Evolutionary conservation across 2,888 invertebrate species (phyloP).

Genomic region (Thymelicus lineola): DNA sequence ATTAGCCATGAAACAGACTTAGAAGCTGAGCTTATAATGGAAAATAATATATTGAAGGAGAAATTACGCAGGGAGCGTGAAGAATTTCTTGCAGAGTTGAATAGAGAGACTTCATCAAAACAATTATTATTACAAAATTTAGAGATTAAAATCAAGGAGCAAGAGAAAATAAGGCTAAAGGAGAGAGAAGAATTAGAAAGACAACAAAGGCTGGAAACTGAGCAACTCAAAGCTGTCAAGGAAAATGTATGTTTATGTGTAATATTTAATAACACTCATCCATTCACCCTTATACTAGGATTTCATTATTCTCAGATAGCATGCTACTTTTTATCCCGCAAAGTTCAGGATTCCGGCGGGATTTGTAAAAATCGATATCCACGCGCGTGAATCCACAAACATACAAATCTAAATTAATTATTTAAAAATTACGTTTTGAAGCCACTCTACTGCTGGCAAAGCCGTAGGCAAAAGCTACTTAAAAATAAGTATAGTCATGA

Average conservation of each 20-base stretch:
- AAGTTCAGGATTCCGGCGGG: too few relatives aligned
- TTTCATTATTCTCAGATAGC: too few relatives aligned
- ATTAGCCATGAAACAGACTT: conserved; percentile 70
- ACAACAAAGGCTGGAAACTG: conserved; percentile 67
- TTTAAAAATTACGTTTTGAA: too few relatives aligned
- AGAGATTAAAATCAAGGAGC: conserved; percentile 75
- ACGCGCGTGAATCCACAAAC: too few relatives aligned
- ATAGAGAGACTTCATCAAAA: conserved; percentile 80
- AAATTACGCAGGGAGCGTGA: conserved; percentile 78
- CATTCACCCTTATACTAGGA: too few relatives aligned
- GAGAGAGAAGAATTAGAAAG: conserved; percentile 72
- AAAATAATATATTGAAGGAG: conserved; percentile 75
- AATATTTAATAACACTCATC: background rate
- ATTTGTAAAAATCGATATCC: too few relatives aligned
- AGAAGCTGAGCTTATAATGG: conserved; percentile 71
- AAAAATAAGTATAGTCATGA: too few relatives aligned
- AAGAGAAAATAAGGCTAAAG: conserved; percentile 72
- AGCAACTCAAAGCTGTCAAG: conserved; percentile 71
- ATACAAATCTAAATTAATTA: too few relatives aligned
- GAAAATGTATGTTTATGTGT: conserved; percentile 66
- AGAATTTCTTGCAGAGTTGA: conserved; percentile 77
- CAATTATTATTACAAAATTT: conserved; percentile 79
- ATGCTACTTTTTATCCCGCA: too few relatives aligned
- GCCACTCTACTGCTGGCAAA: too few relatives aligned
- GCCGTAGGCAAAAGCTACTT: too few relatives aligned